Percentiles rank a stretch among this genome's conserved stretches.
Evolutionary conservation across 2,113 vertebrate genomes (phyloP).

Genomic region (Paratilapia polleni): DNA sequence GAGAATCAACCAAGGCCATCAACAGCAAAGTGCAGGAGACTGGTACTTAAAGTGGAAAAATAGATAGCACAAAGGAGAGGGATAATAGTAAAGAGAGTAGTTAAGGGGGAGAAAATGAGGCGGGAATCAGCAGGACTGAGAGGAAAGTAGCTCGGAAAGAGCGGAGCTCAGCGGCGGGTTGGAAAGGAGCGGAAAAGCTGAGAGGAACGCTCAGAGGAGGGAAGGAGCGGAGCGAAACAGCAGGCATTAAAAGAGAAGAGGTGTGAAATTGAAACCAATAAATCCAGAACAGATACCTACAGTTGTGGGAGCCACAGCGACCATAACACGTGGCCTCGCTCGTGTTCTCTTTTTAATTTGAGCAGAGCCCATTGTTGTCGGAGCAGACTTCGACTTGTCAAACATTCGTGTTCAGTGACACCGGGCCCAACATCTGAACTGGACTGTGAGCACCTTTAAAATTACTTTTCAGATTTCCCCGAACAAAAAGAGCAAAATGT

Average conservation of each 20-base stretch:
- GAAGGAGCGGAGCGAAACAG: slow-evolving; percentile 58
- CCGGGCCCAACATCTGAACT: not conserved
- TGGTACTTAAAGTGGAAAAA: not conserved
- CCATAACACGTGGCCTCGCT: slow-evolving; percentile 32
- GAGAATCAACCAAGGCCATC: not conserved
- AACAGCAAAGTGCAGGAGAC: not conserved
- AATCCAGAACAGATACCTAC: slow-evolving; percentile 74
- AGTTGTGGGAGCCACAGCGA: slow-evolving; percentile 55
- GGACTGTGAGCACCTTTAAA: not conserved
- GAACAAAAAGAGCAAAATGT: not conserved
- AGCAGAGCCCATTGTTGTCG: slow-evolving; percentile 36
- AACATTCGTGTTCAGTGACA: slow-evolving; percentile 20
- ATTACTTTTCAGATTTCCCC: not conserved
- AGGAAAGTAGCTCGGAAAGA: not conserved
- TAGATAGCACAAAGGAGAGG: not conserved
- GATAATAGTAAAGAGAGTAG: not conserved
- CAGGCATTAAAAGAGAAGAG: slow-evolving; percentile 64
- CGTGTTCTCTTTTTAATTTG: slow-evolving; percentile 53
- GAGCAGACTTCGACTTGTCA: not conserved
- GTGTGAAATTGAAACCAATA: slow-evolving; percentile 80
- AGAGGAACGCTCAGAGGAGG: slow-evolving; percentile 13
- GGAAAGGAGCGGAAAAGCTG: slow-evolving; percentile 6
- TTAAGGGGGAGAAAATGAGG: not conserved
- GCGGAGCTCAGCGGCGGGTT: slow-evolving; percentile 23
- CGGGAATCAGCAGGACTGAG: slow-evolving; percentile 1